Evolutionary conservation across 2,113 vertebrate genomes (phyloP).

Genomic region (Malurus cyaneus): DNA sequence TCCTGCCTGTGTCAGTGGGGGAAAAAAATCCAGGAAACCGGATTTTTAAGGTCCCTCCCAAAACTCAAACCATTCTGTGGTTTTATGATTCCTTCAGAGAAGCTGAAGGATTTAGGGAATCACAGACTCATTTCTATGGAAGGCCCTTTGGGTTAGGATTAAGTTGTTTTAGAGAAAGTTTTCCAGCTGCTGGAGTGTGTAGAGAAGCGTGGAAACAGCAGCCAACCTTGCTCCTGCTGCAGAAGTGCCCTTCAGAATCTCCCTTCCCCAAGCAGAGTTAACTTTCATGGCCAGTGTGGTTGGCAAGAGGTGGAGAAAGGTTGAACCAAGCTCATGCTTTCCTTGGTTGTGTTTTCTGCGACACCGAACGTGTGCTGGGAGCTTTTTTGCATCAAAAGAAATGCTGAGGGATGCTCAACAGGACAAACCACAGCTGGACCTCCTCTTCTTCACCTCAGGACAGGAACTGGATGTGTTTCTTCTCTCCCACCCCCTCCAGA

Average conservation of each 20-base stretch:
- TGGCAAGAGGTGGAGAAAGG: not conserved
- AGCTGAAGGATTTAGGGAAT: not conserved
- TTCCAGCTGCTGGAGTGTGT: not conserved
- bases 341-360: not conserved
- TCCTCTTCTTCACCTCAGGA: not conserved
- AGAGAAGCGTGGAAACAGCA: not conserved
- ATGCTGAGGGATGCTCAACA: not conserved
- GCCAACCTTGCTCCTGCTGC: not conserved
- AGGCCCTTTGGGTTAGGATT: not conserved
- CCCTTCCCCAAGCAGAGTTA: not conserved
- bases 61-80: not conserved
- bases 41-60: not conserved
- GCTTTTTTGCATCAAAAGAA: not conserved
- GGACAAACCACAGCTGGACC: not conserved
- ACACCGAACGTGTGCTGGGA: not conserved
- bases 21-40: no score
- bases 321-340: not conserved
- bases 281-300: accelerated
- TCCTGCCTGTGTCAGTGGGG: not conserved
- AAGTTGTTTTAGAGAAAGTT: not conserved
- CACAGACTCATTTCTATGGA: not conserved
- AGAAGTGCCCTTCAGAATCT: not conserved
- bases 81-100: not conserved
- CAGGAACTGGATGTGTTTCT: not conserved
- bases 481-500: not conserved